Conservation (phyloP, 2,113 vertebrate species). For the Terrapene triunguis region DNA sequence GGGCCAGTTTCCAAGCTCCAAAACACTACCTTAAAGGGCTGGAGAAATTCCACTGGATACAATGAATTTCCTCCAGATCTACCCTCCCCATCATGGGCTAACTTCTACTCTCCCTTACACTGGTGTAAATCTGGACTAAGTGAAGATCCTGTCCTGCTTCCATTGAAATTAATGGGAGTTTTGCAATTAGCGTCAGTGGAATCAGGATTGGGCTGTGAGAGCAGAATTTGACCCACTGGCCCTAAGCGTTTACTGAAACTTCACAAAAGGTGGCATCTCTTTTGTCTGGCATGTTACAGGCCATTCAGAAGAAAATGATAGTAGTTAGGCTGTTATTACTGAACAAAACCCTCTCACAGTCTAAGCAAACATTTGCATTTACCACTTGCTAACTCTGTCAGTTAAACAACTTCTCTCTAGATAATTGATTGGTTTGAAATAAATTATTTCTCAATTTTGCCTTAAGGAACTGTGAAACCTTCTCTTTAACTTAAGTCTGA, state of each 20-base stretch:
- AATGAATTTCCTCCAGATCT: not conserved
- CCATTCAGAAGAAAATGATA: not conserved
- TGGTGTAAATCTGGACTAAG: not conserved
- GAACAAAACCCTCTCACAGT: conserved; percentile 1
- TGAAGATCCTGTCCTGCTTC: not conserved
- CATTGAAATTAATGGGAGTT: not conserved
- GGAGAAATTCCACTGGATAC: conserved; percentile 21
- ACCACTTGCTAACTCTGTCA: conserved; percentile 17
- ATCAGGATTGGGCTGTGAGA: conserved; percentile 1
- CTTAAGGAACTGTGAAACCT: conserved; percentile 82
- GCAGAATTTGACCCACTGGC: conserved; percentile 54
- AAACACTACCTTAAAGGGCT: not conserved
- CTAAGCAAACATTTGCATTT: conserved; percentile 53
- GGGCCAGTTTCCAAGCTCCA: conserved; percentile 63
- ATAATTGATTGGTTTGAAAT: conserved; percentile 61
- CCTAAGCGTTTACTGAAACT: conserved; percentile 24
- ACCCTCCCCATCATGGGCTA: not conserved
- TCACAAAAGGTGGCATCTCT: conserved; percentile 14
- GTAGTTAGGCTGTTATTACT: conserved; percentile 14
- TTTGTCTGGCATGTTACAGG: not conserved
- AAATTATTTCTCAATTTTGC: conserved; percentile 81
- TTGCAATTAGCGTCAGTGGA: not conserved
- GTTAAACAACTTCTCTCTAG: conserved; percentile 46
- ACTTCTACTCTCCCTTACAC: not conserved
- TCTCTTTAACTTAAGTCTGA: conserved; percentile 80